Base-by-base conservation (phyloP, 2,888 invertebrate species). In the Phoronis australis region DNA sequence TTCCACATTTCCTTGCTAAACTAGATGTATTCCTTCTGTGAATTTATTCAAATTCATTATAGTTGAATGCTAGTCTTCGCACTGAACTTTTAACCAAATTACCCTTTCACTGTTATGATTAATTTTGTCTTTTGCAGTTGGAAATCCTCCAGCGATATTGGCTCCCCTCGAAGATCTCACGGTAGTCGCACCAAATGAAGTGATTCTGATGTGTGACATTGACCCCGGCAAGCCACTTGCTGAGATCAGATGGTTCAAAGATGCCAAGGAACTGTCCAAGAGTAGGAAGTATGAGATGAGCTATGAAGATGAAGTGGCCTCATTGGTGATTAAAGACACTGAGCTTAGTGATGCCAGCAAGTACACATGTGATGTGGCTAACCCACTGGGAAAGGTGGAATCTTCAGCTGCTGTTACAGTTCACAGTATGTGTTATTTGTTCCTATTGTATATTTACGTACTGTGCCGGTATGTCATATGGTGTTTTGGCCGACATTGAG, bases 291-390 rank as follows among this genome's bases (percentile, higher is more conserved):
- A 50, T 44, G 45, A 47, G 35, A 48, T 55, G 42, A 31, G 41
- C 6, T 54, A 55, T 38, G 37, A 48, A 21, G 43, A 40, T 9
- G 44, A 53, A 20, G 47, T 56, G 9, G 80, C 86, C 66, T 83
- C 86, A 22, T 79, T 93, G 62, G 80, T 83, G 18, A 84, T 94
- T 44, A 73, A 77, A 31, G 80, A 83, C 47, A 83, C 86, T 18
- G 81, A 81, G 41, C 75, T 79, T n/a, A 40, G 25, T 5, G 63
- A 63, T 52, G 47, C 52, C 20, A 62, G 60, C 24, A 35, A 46
- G 25, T 65, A 65, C 56, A 47, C 52, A 18, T 60, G 60, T 40
- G 61, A 58, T 42, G 61, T 55, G 4, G 43, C 37, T 47, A 62
- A 62, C 50, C 35, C 46, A 18, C 45, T 54, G 22, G 62, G 62